These are phyloP conservation scores for Gibbula magus DNA, from an alignment of 2,888 invertebrate genomes.

Conservation along the genomic window DNA sequence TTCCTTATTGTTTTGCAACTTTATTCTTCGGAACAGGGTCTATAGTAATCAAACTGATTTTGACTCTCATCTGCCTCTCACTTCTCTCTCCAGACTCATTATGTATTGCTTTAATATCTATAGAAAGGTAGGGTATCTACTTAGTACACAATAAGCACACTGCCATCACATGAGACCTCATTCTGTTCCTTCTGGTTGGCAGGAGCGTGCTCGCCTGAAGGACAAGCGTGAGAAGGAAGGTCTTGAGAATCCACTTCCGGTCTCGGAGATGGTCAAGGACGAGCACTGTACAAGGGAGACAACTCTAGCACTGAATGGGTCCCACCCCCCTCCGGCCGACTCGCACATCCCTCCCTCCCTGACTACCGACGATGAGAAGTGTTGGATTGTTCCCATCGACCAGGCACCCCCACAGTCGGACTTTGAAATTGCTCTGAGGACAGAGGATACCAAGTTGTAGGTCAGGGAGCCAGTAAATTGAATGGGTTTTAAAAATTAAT, in stretches of 20 bases:
- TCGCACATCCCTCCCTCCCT: neutral
- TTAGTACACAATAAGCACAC: too few relatives aligned
- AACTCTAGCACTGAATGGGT: constrained; percentile 33
- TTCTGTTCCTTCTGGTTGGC: too few relatives aligned
- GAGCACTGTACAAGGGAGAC: constrained; percentile 46
- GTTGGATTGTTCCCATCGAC: constrained; percentile 52
- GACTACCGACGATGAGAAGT: constrained; percentile 39
- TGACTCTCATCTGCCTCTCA: too few relatives aligned
- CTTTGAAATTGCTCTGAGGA: constrained; percentile 25
- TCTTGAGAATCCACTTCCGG: constrained; percentile 58
- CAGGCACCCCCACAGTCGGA: constrained; percentile 29
- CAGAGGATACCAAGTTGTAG: constrained; percentile 42
- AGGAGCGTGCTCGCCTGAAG: constrained; percentile 32
- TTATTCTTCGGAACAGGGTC: too few relatives aligned
- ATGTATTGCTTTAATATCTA: too few relatives aligned
- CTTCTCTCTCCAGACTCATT: neutral
- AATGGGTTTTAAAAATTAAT: neutral
- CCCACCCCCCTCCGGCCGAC: neutral
- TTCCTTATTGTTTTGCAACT: too few relatives aligned
- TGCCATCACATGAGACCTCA: too few relatives aligned
- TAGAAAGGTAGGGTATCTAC: too few relatives aligned
- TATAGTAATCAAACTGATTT: too few relatives aligned
- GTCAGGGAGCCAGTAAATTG: neutral
- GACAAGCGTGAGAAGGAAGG: constrained; percentile 29
- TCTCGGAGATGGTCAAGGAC: constrained; percentile 55